Conservation (phyloP, 2,113 vertebrate genomes). For the Cololabis saira region DNA sequence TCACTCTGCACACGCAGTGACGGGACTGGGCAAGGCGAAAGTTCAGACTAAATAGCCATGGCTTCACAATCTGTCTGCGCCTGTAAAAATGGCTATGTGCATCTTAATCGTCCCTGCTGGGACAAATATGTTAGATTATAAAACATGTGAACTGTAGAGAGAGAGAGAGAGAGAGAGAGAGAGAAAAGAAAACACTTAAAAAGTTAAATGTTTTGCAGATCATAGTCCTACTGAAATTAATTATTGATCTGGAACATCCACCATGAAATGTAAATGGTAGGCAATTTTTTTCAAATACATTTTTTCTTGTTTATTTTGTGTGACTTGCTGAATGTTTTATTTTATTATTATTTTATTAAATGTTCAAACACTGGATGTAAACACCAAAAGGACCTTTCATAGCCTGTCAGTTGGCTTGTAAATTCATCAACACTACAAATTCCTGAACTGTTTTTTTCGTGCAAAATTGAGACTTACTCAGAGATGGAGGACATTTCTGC, state of each 20-base stretch:
- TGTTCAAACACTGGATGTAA: slow-evolving; percentile 75
- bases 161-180: too few relatives aligned
- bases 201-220: slow-evolving; percentile 74
- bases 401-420: slow-evolving; percentile 42
- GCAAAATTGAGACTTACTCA: slow-evolving; percentile 43
- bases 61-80: slow-evolving; percentile 86
- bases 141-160: slow-evolving; percentile 80
- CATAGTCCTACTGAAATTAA: slow-evolving; percentile 66
- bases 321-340: slow-evolving; percentile 78
- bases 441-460: slow-evolving; percentile 56
- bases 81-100: slow-evolving; percentile 71
- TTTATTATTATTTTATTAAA: slow-evolving; percentile 22
- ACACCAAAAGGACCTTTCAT: slow-evolving; percentile 36
- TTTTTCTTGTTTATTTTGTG: slow-evolving; percentile 65
- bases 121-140: slow-evolving; percentile 74
- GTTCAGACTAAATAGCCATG: slow-evolving; percentile 89
- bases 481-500: slow-evolving; percentile 60
- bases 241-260: slow-evolving; percentile 54
- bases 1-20: slow-evolving; percentile 85
- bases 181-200: slow-evolving; percentile 74
- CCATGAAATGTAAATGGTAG: slow-evolving; percentile 60
- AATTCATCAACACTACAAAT: slow-evolving; percentile 59
- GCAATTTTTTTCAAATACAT: slow-evolving; percentile 43
- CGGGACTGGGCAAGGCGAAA: slow-evolving; percentile 90
- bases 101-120: slow-evolving; percentile 76